These are phyloP conservation scores for Heliothis virescens DNA, from an alignment of 1,140 invertebrate genomes.

Conservation along the genomic window DNA sequence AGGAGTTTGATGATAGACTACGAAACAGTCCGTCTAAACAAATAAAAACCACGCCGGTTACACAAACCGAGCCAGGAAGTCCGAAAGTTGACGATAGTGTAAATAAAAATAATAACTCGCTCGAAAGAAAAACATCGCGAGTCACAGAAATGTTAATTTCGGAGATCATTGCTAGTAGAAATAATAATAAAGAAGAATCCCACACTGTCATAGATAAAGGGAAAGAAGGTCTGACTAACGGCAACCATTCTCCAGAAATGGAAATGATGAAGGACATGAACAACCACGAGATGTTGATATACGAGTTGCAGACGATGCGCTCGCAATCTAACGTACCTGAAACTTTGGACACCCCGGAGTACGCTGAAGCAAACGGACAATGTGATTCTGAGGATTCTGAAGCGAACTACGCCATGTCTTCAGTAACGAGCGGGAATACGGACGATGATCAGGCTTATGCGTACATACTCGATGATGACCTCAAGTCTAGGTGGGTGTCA, in stretches of 20 bases:
- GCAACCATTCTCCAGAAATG: conserved; percentile 72
- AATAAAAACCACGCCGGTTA: conserved; percentile 62
- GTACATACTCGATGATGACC: conserved; percentile 79
- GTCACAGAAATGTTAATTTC: conserved; percentile 86
- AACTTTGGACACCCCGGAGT: conserved; percentile 66
- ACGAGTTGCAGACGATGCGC: conserved; percentile 87
- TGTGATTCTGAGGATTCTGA: conserved; percentile 77
- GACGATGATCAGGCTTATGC: conserved; percentile 77
- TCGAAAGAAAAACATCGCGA: conserved; percentile 80
- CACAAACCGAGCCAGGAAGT: conserved; percentile 57
- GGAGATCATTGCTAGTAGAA: conserved; percentile 84
- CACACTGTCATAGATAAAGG: conserved; percentile 83
- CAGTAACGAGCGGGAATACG: conserved; percentile 71
- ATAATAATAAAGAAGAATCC: conserved; percentile 79
- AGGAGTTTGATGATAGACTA: conserved; percentile 77
- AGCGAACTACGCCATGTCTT: conserved; percentile 75
- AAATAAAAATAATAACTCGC: conserved; percentile 76
- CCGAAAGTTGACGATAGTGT: conserved; percentile 60
- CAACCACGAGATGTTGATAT: conserved; percentile 87
- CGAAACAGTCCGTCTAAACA: conserved; percentile 70
- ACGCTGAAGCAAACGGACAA: conserved; percentile 64
- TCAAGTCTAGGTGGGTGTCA: conserved; percentile 78
- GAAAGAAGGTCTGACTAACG: conserved; percentile 70
- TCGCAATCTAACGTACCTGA: conserved; percentile 79
- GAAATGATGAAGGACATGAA: conserved; percentile 86